These are phyloP conservation scores for Promerops cafer DNA, from an alignment of 2,113 vertebrate genomes.

Conservation along the genomic window DNA sequence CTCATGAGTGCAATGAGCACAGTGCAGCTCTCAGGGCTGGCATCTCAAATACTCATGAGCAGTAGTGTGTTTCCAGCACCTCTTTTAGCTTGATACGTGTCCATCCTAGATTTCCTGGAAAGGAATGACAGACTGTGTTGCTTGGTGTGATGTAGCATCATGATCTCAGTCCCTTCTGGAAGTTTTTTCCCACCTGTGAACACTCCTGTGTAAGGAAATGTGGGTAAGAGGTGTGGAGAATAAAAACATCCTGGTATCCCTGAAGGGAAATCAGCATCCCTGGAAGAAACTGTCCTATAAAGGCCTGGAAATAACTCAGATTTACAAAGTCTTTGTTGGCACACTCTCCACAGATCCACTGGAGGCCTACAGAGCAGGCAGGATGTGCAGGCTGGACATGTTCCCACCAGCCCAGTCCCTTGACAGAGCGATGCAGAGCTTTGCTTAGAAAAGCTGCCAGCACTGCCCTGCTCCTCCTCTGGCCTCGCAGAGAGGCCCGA, in stretches of 20 bases:
- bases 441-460: neutral
- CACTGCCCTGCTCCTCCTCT: neutral
- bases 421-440: neutral
- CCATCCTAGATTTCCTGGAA: neutral
- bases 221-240: neutral
- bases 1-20: neutral
- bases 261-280: neutral
- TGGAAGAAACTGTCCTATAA: neutral
- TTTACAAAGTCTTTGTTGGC: neutral
- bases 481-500: rapidly evolving
- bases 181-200: neutral
- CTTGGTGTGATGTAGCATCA: neutral
- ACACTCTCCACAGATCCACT: neutral
- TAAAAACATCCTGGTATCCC: neutral
- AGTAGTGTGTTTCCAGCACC: neutral
- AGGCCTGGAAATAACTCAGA: neutral
- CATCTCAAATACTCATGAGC: no score
- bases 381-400: neutral
- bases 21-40: neutral
- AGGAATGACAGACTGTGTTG: neutral
- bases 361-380: neutral
- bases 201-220: neutral
- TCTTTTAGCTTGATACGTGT: neutral
- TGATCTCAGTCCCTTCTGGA: neutral
- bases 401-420: neutral